These are phyloP conservation scores for Paramisgurnus dabryanus DNA, from an alignment of 2,113 vertebrate species.

Conservation along the genomic window DNA sequence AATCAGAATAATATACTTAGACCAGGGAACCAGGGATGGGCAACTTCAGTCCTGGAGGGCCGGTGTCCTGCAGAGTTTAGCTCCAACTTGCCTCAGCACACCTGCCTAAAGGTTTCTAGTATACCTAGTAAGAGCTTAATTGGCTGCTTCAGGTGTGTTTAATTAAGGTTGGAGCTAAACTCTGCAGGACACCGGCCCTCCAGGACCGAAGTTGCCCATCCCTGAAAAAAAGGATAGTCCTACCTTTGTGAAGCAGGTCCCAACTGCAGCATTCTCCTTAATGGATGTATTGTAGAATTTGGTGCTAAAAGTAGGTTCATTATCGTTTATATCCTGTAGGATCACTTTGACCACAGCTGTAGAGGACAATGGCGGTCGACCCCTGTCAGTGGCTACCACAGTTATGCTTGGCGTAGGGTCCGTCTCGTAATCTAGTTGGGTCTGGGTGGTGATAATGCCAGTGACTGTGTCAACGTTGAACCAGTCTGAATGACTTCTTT, in stretches of 20 bases:
- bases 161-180: too few relatives aligned
- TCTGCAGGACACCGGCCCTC: too few relatives aligned
- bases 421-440: constrained; percentile 81
- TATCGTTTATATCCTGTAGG: constrained; percentile 87
- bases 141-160: too few relatives aligned
- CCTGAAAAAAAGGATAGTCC: constrained; percentile 29
- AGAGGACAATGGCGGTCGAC: constrained; percentile 76
- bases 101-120: too few relatives aligned
- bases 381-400: constrained; percentile 79
- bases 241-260: constrained; percentile 88
- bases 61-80: too few relatives aligned
- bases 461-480: constrained; percentile 81
- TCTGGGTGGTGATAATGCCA: constrained; percentile 81
- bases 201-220: too few relatives aligned
- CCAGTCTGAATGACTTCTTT: constrained; percentile 73
- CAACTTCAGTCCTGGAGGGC: too few relatives aligned
- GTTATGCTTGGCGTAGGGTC: constrained; percentile 78
- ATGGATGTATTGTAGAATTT: constrained; percentile 85
- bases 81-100: too few relatives aligned
- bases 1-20: constrained; percentile 1
- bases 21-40: background rate
- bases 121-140: too few relatives aligned
- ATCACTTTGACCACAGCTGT: constrained; percentile 77
- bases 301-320: constrained; percentile 81
- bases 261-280: constrained; percentile 77